Percentiles rank a stretch among this genome's conserved stretches.
phyloP scores from a whole-genome alignment of 2,797 vertebrate species.

The Sebastes reedi region DNA sequence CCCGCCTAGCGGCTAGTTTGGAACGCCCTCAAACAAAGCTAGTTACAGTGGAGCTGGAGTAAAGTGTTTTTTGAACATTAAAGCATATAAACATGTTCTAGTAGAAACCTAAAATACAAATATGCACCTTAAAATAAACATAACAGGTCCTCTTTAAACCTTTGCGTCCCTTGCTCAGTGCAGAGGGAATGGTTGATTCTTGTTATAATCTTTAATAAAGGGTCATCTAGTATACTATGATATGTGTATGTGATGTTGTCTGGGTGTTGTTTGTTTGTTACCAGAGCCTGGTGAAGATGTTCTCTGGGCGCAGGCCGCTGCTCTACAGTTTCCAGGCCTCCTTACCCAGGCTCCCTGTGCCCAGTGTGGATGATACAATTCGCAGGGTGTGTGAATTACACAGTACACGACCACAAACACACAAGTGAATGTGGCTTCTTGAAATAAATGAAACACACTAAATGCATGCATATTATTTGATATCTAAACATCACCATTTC shows the following conservation, averaged over 20 bases:
- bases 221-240: neutral
- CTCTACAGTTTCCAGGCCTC: constrained; percentile 96
- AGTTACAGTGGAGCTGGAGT: neutral
- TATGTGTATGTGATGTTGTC: neutral
- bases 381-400: constrained; percentile 82
- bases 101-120: no score
- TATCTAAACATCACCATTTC: neutral
- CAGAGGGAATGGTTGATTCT: neutral
- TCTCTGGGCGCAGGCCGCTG: constrained; percentile 88
- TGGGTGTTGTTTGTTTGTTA: constrained; percentile 17
- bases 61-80: no score
- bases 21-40: no score
- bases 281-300: constrained; percentile 85
- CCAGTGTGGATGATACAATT: constrained; percentile 88
- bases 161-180: neutral
- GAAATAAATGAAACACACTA: neutral
- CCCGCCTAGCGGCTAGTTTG: no score
- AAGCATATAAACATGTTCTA: no score
- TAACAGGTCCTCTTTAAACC: neutral
- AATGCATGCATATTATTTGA: neutral
- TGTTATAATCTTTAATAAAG: neutral
- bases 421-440: neutral
- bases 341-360: constrained; percentile 91
- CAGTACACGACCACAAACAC: neutral
- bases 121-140: no score